phyloP scores from a whole-genome alignment of 2,888 invertebrate species.

The Pandemis heparana region DNA sequence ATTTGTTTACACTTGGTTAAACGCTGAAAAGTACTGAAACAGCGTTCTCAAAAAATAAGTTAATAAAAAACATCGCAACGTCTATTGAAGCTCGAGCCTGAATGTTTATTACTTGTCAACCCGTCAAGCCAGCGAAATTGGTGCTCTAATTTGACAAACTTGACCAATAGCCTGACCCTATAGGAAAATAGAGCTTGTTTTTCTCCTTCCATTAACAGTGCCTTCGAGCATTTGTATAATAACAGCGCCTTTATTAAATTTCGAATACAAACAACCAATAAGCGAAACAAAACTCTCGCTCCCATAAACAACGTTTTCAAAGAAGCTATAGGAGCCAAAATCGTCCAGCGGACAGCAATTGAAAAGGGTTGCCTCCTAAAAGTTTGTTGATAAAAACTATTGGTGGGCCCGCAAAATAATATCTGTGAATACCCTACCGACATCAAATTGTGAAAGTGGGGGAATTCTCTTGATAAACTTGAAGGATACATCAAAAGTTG shows the following conservation, averaged over 20 bases:
- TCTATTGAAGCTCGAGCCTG: constrained; percentile 1
- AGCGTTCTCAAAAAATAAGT: constrained; percentile 3
- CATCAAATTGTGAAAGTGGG: constrained; percentile 48
- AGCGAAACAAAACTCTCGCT: constrained; percentile 6
- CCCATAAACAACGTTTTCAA: constrained; percentile 19
- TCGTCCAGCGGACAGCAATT: constrained; percentile 21
- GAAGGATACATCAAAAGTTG: constrained; percentile 47
- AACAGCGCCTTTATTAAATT: constrained; percentile 17
- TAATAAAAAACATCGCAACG: constrained; percentile 9
- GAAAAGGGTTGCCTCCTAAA: constrained; percentile 44
- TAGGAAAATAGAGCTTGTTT: constrained; percentile 31
- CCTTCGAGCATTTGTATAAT: constrained; percentile 14
- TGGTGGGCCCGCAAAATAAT: constrained; percentile 32
- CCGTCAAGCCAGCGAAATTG: constrained; percentile 8
- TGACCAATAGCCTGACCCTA: constrained; percentile 3
- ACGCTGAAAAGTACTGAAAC: neutral
- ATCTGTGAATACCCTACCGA: constrained; percentile 42
- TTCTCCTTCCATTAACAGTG: constrained; percentile 10
- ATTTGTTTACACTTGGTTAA: neutral
- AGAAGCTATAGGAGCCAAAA: constrained; percentile 2
- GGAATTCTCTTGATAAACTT: constrained; percentile 44
- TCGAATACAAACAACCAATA: constrained; percentile 19
- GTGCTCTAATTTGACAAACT: constrained; percentile 12
- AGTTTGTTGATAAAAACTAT: constrained; percentile 47
- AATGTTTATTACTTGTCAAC: constrained; percentile 22